A percentile compares a stretch with the other conserved stretches of the same genome.
phyloP scores from a whole-genome alignment of 2,113 vertebrate genomes.

The Lampris megalopsis region DNA sequence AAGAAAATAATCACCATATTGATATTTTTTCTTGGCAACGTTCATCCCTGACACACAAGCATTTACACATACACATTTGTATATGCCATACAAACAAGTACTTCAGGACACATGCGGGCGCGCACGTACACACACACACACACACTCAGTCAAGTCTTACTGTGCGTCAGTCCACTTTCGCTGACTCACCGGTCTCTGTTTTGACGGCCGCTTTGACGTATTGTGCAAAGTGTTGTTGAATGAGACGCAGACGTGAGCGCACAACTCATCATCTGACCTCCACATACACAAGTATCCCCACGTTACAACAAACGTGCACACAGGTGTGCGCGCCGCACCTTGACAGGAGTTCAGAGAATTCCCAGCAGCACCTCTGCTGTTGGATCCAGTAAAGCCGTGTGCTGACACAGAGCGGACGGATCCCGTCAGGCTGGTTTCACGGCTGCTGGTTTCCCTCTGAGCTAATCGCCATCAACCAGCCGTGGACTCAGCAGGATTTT shows the following conservation, averaged over 20 bases:
- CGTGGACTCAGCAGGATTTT: constrained; percentile 56
- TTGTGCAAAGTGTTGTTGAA: no score
- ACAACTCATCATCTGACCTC: no score
- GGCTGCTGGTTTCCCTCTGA: constrained; percentile 35
- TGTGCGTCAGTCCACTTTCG: neutral
- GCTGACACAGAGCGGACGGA: constrained; percentile 26
- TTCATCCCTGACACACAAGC: no score
- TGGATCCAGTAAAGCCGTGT: neutral
- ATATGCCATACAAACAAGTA: no score
- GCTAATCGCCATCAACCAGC: constrained; percentile 49
- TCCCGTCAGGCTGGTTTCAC: constrained; percentile 73
- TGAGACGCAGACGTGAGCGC: no score
- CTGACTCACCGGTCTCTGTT: no score
- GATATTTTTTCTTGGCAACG: no score
- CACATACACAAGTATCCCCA: neutral
- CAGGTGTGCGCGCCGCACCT: no score
- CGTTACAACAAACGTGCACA: neutral
- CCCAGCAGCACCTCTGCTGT: constrained; percentile 20
- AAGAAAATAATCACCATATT: no score
- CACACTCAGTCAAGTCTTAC: neutral
- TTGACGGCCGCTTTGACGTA: no score
- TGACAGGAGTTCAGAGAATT: no score
- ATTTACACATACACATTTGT: no score
- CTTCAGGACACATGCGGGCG: neutral
- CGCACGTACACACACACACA: neutral